These are phyloP conservation scores for Dryobates pubescens DNA, from an alignment of 2,797 vertebrate genomes.

Conservation along the genomic window DNA sequence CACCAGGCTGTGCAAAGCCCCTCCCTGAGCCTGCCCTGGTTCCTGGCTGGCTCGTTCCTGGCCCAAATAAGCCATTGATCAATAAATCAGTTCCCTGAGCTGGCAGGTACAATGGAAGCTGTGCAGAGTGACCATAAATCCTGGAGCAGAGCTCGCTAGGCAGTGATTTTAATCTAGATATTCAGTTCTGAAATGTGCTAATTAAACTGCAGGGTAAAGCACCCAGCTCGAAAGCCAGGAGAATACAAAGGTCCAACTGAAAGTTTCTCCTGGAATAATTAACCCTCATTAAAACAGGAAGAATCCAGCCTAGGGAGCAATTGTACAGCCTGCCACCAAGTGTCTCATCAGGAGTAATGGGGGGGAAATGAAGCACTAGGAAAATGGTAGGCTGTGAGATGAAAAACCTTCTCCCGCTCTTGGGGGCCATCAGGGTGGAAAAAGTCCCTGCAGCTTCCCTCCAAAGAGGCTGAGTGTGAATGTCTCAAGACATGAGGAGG, in stretches of 20 bases:
- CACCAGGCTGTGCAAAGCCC: not conserved
- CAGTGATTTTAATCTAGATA: constrained; percentile 27
- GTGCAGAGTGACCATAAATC: constrained; percentile 5
- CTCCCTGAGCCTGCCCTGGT: fast-evolving
- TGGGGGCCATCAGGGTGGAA: not conserved
- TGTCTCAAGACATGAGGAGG: not conserved
- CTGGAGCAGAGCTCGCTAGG: not conserved
- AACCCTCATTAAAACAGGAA: constrained; percentile 28
- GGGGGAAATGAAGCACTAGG: not conserved
- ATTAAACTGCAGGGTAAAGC: constrained; percentile 49
- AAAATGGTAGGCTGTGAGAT: not conserved
- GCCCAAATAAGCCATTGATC: not conserved
- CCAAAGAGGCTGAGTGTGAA: fast-evolving
- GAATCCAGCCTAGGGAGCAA: constrained; percentile 42
- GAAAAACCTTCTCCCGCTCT: not conserved
- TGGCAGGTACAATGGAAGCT: not conserved
- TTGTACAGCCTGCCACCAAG: not conserved
- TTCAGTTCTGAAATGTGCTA: constrained; percentile 10
- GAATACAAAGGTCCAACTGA: not conserved
- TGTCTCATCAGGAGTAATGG: constrained; percentile 22
- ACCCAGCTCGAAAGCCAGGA: not conserved
- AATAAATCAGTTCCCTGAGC: not conserved
- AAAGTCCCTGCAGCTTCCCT: not conserved
- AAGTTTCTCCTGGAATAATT: constrained; percentile 51
- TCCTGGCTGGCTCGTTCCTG: fast-evolving